Percentiles rank a stretch among this genome's conserved stretches.
These are phyloP conservation scores for Sarcophaga peregrina DNA, from an alignment of 1,140 invertebrate species.

Conservation along the genomic window DNA sequence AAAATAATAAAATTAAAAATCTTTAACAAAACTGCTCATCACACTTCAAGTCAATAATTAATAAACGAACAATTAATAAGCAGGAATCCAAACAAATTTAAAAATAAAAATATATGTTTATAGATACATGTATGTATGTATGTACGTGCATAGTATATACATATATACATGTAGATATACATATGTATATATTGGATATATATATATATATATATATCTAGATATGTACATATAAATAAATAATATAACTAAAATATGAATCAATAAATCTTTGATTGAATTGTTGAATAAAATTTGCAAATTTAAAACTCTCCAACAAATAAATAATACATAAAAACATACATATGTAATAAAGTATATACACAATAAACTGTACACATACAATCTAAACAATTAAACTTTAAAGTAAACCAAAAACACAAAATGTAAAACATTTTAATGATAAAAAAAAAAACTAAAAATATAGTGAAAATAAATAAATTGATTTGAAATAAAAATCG, in stretches of 20 bases:
- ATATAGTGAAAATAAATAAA: slow-evolving; percentile 5
- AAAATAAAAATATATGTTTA: neutral
- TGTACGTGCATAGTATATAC: neutral
- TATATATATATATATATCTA: neutral
- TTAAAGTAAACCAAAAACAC: neutral
- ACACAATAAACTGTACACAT: neutral
- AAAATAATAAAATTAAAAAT: neutral
- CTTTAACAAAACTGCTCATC: slow-evolving; percentile 3
- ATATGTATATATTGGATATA: slow-evolving; percentile 13
- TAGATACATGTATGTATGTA: neutral
- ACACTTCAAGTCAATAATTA: slow-evolving; percentile 10
- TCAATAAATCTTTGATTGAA: too few relatives aligned
- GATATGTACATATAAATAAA: neutral
- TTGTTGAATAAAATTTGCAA: too few relatives aligned
- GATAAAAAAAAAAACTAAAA: slow-evolving; percentile 1
- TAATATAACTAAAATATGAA: too few relatives aligned
- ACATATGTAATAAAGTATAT: neutral
- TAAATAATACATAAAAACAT: neutral
- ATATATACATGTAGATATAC: neutral
- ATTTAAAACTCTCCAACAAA: neutral
- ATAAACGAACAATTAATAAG: neutral
- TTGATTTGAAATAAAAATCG: neutral
- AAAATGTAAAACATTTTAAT: slow-evolving; percentile 7
- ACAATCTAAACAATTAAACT: neutral
- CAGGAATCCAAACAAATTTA: neutral